Conservation (phyloP, 1,140 invertebrate species). For the Acromyrmex charruanus region DNA sequence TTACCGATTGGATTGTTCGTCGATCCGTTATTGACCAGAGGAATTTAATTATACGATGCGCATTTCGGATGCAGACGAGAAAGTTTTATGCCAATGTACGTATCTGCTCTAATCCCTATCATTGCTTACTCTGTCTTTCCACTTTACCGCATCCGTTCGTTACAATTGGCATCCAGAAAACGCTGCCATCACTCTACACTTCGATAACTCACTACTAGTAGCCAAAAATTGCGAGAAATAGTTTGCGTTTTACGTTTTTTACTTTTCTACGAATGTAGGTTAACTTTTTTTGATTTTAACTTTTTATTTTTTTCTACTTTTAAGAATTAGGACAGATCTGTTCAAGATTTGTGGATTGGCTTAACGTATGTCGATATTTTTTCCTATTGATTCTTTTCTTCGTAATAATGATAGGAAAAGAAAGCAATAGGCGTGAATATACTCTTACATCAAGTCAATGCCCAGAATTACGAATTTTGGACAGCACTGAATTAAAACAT, state of each 20-base stretch:
- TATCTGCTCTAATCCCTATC: constrained; percentile 49
- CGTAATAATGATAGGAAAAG: no score
- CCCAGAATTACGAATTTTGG: no score
- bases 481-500: no score
- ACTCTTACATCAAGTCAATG: no score
- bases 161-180: not conserved
- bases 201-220: constrained; percentile 5
- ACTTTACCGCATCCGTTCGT: not conserved
- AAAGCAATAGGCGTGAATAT: no score
- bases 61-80: constrained; percentile 41
- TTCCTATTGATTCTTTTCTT: no score
- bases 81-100: constrained; percentile 48
- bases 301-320: no score
- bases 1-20: constrained; percentile 41
- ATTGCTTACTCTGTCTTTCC: constrained; percentile 26
- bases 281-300: no score
- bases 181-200: not conserved
- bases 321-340: no score
- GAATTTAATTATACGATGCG: constrained; percentile 61
- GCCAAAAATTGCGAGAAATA: not conserved
- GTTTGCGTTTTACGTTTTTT: not conserved
- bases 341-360: no score
- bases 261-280: no score
- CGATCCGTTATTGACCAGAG: constrained; percentile 23
- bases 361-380: no score